These are phyloP conservation scores for Phaenicophaeus curvirostris DNA, from an alignment of 2,797 vertebrate species.

Conservation along the genomic window DNA sequence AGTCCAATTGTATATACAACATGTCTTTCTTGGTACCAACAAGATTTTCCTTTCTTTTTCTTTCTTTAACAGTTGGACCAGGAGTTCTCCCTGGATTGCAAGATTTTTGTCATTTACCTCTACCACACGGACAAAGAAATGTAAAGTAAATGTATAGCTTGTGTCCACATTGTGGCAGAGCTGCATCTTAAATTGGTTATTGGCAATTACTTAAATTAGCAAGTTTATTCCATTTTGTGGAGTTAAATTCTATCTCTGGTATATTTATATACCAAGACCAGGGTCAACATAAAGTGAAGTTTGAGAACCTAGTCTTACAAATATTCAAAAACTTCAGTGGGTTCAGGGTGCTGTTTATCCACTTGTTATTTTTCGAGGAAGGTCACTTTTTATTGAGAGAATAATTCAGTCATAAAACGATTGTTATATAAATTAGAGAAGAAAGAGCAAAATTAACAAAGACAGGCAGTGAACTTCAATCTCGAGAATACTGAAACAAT, in stretches of 20 bases:
- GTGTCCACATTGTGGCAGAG: neutral
- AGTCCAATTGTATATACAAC: rapidly evolving
- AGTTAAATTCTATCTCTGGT: neutral
- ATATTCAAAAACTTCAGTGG: neutral
- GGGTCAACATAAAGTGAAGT: neutral
- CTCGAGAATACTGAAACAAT: neutral
- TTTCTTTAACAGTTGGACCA: rapidly evolving
- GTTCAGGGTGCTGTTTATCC: neutral
- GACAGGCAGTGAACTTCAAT: neutral
- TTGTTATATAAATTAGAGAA: neutral
- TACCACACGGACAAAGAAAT: neutral
- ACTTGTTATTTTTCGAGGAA: neutral
- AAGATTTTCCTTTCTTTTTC: rapidly evolving
- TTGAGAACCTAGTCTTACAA: neutral
- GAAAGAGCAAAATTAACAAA: neutral
- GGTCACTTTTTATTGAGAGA: neutral
- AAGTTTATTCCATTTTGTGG: neutral
- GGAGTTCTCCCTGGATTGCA: neutral
- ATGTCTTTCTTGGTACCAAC: neutral
- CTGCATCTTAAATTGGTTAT: neutral
- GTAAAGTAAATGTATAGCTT: neutral
- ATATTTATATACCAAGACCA: neutral
- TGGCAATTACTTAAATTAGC: neutral
- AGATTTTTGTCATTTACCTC: rapidly evolving
- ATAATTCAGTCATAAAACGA: neutral